Evolutionary conservation across 2,888 invertebrate species (phyloP).

Genomic region (Xestoiulus laeticollis): DNA sequence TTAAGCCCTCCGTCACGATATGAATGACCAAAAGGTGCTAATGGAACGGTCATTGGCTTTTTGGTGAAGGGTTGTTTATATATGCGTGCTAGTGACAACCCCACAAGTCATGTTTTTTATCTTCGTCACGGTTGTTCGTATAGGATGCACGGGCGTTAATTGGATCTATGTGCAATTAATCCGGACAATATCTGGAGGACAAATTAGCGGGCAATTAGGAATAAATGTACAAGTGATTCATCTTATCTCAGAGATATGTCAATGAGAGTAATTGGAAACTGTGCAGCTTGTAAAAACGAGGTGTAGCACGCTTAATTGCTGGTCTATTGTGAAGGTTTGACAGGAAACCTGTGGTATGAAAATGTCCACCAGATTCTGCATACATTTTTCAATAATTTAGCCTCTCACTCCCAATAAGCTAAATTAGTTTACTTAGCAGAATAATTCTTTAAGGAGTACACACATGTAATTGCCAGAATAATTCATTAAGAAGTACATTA

Average conservation of each 20-base stretch:
- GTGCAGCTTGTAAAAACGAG: neutral
- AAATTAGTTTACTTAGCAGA: too few species aligned
- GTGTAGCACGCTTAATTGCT: neutral
- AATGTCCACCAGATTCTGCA: neutral
- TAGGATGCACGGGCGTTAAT: neutral
- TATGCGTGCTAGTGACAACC: neutral
- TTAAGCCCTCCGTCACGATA: neutral
- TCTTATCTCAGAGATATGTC: neutral
- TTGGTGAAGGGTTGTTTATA: neutral
- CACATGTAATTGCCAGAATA: too few species aligned
- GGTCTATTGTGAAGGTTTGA: neutral
- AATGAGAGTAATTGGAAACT: neutral
- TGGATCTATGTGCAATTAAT: neutral
- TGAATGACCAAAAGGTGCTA: conserved; percentile 28
- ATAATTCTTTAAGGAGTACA: too few species aligned
- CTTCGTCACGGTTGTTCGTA: neutral
- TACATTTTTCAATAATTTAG: too few species aligned
- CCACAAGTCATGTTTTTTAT: neutral
- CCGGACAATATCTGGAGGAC: neutral
- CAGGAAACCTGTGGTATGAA: neutral
- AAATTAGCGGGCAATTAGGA: neutral
- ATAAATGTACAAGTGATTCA: neutral
- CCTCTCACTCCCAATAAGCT: too few species aligned
- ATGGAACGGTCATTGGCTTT: conserved; percentile 20
- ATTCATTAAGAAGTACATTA: too few species aligned